Percentiles rank a stretch among this genome's conserved stretches.
phyloP scores from a whole-genome alignment of 1,140 invertebrate species.

The Cydia strobilella region DNA sequence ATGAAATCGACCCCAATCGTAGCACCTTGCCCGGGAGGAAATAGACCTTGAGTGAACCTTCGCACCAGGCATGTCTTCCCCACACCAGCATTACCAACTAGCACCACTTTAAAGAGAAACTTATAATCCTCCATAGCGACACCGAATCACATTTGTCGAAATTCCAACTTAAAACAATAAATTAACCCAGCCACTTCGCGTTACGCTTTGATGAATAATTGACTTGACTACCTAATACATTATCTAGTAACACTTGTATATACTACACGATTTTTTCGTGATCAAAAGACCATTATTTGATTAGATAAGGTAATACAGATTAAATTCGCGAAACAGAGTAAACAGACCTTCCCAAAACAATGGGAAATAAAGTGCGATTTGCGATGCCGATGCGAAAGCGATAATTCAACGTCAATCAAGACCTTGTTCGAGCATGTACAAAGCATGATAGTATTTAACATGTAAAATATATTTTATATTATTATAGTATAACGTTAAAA shows the following conservation, averaged over 20 bases:
- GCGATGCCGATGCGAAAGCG: slow-evolving; percentile 37
- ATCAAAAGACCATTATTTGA: slow-evolving; percentile 60
- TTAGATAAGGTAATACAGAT: slow-evolving; percentile 48
- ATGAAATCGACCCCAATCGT: slow-evolving; percentile 99
- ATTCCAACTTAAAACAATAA: slow-evolving; percentile 57
- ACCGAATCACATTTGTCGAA: slow-evolving; percentile 67
- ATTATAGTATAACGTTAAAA: too few relatives aligned
- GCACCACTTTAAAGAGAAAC: slow-evolving; percentile 98
- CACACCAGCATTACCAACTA: slow-evolving; percentile 97
- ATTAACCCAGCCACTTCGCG: slow-evolving; percentile 57
- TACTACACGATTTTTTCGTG: slow-evolving; percentile 54
- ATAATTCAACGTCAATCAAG: slow-evolving; percentile 42
- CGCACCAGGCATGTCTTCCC: slow-evolving; percentile 96
- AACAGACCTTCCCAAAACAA: slow-evolving; percentile 48
- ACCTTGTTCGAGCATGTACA: slow-evolving; percentile 22
- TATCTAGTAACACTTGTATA: slow-evolving; percentile 59
- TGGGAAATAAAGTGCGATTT: slow-evolving; percentile 40
- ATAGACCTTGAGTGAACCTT: slow-evolving; percentile 94
- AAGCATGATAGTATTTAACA: not conserved
- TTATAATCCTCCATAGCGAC: slow-evolving; percentile 97
- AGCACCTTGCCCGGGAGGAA: slow-evolving; percentile 98
- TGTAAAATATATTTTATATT: not conserved
- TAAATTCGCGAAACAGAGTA: slow-evolving; percentile 40
- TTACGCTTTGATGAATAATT: slow-evolving; percentile 74
- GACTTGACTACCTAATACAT: slow-evolving; percentile 58